Evolutionary conservation across 2,888 invertebrate genomes (phyloP).

Genomic region (Amorpha juglandis): DNA sequence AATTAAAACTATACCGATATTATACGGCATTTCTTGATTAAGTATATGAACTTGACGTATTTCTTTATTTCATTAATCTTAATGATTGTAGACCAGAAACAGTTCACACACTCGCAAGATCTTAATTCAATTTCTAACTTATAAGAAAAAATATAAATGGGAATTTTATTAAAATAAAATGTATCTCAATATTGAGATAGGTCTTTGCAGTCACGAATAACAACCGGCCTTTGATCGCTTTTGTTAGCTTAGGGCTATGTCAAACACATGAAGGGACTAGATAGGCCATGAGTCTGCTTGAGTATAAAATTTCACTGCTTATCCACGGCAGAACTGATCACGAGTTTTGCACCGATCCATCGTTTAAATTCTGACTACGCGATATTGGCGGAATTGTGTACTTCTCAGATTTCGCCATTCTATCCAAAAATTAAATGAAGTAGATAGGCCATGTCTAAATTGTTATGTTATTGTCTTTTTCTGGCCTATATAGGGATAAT

Average conservation of each 20-base stretch:
- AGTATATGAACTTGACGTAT: neutral
- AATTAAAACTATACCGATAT: neutral
- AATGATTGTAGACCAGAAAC: too few relatives aligned
- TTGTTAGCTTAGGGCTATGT: slow-evolving; percentile 15
- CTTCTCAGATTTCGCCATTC: too few relatives aligned
- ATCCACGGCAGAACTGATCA: too few relatives aligned
- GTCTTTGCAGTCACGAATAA: neutral
- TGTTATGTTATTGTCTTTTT: neutral
- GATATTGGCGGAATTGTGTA: too few relatives aligned
- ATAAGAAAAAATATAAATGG: neutral
- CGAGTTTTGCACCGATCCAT: too few relatives aligned
- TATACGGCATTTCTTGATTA: neutral
- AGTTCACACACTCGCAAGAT: too few relatives aligned
- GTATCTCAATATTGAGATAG: neutral
- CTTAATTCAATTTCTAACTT: too few relatives aligned
- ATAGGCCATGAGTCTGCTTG: neutral
- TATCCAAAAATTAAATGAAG: too few relatives aligned
- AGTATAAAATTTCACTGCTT: too few relatives aligned
- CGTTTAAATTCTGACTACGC: too few relatives aligned
- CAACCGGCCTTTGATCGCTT: neutral
- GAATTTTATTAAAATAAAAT: neutral
- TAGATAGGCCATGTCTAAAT: neutral
- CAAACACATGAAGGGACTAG: neutral
- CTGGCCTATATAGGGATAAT: neutral
- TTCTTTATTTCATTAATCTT: too few relatives aligned